These are phyloP conservation scores for human DNA, from an alignment of 2,113 vertebrate genomes.

Conservation along the genomic window DNA sequence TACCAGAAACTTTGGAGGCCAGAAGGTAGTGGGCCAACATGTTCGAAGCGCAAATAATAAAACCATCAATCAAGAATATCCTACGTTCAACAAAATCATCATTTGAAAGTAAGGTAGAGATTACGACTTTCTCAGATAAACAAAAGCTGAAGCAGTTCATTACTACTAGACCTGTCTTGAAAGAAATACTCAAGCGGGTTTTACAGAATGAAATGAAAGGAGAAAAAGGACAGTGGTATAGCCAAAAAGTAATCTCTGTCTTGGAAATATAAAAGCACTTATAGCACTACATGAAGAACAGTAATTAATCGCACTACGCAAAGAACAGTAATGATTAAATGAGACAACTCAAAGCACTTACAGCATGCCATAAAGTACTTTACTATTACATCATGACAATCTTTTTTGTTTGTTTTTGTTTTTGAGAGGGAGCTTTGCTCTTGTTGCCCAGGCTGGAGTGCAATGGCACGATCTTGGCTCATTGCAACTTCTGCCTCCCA, in stretches of 20 bases:
- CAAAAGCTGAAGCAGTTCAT: background rate
- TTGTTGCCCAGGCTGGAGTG: too few relatives aligned
- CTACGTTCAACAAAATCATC: background rate
- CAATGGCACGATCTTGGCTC: too few relatives aligned
- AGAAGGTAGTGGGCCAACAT: background rate
- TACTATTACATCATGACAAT: background rate
- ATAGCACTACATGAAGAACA: too few relatives aligned
- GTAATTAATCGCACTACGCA: too few relatives aligned
- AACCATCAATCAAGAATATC: background rate
- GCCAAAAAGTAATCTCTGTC: too few relatives aligned
- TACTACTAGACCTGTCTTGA: background rate
- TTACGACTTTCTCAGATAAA: background rate
- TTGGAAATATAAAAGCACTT: too few relatives aligned
- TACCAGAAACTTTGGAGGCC: background rate
- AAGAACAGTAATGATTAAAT: background rate
- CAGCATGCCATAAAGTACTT: background rate
- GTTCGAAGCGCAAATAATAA: background rate
- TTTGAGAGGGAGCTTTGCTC: too few relatives aligned
- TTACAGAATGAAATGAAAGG: background rate
- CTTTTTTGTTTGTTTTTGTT: too few relatives aligned
- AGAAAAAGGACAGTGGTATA: too few relatives aligned
- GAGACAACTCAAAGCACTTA: background rate
- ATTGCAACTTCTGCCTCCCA: too few relatives aligned
- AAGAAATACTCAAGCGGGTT: background rate
- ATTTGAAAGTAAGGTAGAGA: background rate